Evolutionary conservation across 2,113 vertebrate genomes (phyloP).

Genomic region (Ailuropoda melanoleuca): DNA sequence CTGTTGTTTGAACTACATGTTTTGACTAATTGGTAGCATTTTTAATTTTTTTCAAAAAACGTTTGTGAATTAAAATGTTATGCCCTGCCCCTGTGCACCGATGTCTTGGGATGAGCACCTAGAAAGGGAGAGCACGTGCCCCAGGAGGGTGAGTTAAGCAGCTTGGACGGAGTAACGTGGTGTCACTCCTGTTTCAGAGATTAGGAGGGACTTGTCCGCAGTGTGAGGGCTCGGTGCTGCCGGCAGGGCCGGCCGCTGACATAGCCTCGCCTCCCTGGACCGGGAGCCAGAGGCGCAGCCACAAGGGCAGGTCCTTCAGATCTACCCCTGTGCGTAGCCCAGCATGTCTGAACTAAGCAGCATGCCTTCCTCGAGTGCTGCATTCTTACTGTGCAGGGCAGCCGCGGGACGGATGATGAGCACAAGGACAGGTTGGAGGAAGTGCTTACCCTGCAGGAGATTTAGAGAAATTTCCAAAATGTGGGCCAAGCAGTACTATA

Average conservation of each 20-base stretch:
- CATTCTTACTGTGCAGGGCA: background rate
- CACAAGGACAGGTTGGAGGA: background rate
- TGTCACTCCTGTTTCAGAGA: accelerated
- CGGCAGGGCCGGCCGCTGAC: background rate
- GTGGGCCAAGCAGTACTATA: accelerated
- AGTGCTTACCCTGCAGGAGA: background rate
- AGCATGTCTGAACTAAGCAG: background rate
- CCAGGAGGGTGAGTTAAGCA: no score
- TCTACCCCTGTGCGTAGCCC: accelerated
- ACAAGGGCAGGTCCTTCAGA: background rate
- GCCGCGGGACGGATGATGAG: accelerated
- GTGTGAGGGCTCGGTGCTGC: background rate
- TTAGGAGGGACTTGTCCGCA: accelerated
- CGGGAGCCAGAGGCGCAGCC: accelerated
- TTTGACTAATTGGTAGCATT: background rate
- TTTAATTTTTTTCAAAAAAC: background rate
- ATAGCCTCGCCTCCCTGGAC: accelerated
- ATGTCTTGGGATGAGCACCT: background rate
- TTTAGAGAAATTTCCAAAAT: background rate
- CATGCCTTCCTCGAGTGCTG: background rate
- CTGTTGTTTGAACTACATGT: background rate
- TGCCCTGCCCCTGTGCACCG: accelerated
- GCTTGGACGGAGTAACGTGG: accelerated
- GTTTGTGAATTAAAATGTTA: background rate
- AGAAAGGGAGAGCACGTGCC: background rate